Conservation (phyloP, 2,888 invertebrate species). For the Plebejus melissa region DNA sequence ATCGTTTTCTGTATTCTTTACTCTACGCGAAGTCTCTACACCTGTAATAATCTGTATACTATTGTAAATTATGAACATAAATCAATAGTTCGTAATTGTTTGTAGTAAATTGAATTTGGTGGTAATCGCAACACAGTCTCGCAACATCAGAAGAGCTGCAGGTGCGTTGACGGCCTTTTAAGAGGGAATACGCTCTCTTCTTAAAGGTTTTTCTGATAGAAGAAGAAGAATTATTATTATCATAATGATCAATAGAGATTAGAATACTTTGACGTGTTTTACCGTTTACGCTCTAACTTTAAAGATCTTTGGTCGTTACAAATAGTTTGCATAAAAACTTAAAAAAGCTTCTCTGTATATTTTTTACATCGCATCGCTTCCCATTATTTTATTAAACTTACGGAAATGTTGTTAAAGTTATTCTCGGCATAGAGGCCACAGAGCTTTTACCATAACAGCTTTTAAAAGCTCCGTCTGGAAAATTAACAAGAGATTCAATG, state of each 20-base stretch:
- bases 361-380: neutral
- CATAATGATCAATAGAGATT: neutral
- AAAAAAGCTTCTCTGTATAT: neutral
- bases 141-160: too few species aligned
- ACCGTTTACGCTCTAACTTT: too few species aligned
- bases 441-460: conserved; percentile 10
- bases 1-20: neutral
- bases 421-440: conserved; percentile 7
- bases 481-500: neutral
- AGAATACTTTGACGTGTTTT: neutral
- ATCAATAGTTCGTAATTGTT: neutral
- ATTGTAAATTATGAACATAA: neutral
- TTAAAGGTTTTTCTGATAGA: too few species aligned
- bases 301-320: neutral
- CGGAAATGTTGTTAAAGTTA: conserved; percentile 12
- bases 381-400: conserved; percentile 7
- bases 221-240: too few species aligned
- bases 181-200: too few species aligned
- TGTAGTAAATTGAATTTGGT: too few species aligned
- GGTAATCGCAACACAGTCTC: too few species aligned
- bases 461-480: conserved; percentile 13
- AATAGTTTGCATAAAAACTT: neutral
- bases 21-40: neutral
- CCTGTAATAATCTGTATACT: neutral
- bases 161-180: too few species aligned